Conservation (phyloP, 2,888 invertebrate genomes). For the Ophion obscuratus region DNA sequence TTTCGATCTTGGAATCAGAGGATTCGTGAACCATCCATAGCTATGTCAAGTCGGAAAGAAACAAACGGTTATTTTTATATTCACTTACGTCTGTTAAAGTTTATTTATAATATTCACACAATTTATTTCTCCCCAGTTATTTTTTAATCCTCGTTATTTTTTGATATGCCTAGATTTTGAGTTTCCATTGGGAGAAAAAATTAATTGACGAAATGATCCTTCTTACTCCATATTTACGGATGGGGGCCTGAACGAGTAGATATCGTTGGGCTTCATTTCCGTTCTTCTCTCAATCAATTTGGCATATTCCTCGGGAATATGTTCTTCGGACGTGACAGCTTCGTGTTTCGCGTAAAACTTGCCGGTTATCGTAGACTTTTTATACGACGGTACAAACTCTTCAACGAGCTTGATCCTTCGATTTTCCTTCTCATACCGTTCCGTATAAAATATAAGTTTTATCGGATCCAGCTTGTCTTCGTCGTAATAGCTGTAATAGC, state of each 20-base stretch:
- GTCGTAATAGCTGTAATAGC: not conserved
- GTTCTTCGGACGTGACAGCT: slow-evolving; percentile 57
- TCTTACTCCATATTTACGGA: slow-evolving; percentile 79
- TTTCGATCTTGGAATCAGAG: slow-evolving; percentile 70
- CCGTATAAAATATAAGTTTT: slow-evolving; percentile 76
- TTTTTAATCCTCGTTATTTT: not conserved
- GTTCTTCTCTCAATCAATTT: slow-evolving; percentile 73
- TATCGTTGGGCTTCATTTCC: slow-evolving; percentile 72
- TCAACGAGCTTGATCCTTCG: slow-evolving; percentile 71
- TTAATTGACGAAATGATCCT: not conserved
- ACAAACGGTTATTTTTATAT: slow-evolving; percentile 51
- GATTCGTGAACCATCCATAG: slow-evolving; percentile 79
- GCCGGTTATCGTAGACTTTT: slow-evolving; percentile 73
- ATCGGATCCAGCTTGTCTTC: slow-evolving; percentile 71
- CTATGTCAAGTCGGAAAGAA: slow-evolving; percentile 65
- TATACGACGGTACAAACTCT: slow-evolving; percentile 72
- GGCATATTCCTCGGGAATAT: slow-evolving; percentile 73
- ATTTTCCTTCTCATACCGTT: slow-evolving; percentile 78
- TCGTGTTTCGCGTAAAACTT: slow-evolving; percentile 81
- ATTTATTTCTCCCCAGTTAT: not conserved
- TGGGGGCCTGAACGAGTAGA: slow-evolving; percentile 77
- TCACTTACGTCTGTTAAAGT: not conserved
- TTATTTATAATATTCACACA: not conserved
- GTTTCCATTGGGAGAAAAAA: not conserved
- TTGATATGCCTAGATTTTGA: not conserved